Conservation (phyloP, 2,888 invertebrate genomes). For the Dicyrtoma fusca region DNA sequence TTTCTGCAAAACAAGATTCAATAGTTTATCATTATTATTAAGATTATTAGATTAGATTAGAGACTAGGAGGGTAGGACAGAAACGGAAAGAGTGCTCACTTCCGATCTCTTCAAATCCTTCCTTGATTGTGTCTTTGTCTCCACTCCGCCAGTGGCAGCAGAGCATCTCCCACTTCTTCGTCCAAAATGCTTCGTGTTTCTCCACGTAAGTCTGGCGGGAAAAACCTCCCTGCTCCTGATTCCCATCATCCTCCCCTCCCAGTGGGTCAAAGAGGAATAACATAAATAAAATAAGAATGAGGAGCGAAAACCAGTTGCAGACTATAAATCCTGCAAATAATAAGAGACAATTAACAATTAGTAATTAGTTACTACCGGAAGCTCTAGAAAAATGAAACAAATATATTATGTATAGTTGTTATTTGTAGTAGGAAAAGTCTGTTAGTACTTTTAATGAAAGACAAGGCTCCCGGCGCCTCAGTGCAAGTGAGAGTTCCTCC, state of each 20-base stretch:
- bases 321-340: slow-evolving; percentile 69
- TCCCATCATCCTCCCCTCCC: slow-evolving; percentile 60
- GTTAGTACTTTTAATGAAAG: slow-evolving; percentile 45
- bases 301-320: slow-evolving; percentile 79
- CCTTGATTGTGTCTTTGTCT: slow-evolving; percentile 39
- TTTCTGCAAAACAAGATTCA: slow-evolving; percentile 66
- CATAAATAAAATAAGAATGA: slow-evolving; percentile 73
- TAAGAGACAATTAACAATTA: no score
- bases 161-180: slow-evolving; percentile 37
- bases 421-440: neutral
- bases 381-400: no score
- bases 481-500: slow-evolving; percentile 44
- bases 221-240: slow-evolving; percentile 2
- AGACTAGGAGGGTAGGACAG: neutral
- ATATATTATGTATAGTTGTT: no score
- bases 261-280: slow-evolving; percentile 81
- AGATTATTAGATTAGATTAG: slow-evolving; percentile 28
- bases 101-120: slow-evolving; percentile 48
- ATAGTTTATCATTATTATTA: slow-evolving; percentile 15
- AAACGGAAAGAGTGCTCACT: slow-evolving; percentile 29
- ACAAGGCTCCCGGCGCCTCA: slow-evolving; percentile 43
- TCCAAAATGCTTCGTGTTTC: slow-evolving; percentile 39
- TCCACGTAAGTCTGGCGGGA: slow-evolving; percentile 6
- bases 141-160: slow-evolving; percentile 41
- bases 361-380: no score